Evolutionary conservation across 2,888 invertebrate genomes (phyloP).

Genomic region (Clusia tigrina): DNA sequence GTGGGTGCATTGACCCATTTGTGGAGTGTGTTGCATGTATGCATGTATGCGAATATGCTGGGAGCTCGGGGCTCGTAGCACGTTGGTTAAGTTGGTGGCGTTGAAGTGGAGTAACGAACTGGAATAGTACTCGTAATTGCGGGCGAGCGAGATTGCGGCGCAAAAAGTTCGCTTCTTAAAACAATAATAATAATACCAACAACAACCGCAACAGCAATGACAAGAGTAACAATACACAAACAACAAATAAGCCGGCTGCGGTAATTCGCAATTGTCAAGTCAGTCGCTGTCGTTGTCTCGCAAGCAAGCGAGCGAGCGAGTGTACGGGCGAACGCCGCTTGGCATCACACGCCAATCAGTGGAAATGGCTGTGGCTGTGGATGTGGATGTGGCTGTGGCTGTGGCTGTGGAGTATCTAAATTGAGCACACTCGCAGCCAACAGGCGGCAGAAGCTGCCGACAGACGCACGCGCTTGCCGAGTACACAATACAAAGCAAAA

Average conservation of each 20-base stretch:
- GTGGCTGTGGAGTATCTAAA: neutral
- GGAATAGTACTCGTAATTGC: slow-evolving; percentile 42
- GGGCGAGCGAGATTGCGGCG: slow-evolving; percentile 27
- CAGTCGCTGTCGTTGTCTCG: neutral
- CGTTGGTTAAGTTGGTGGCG: slow-evolving; percentile 17
- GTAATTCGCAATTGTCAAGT: neutral
- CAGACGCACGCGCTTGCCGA: slow-evolving; percentile 18
- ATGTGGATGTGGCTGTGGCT: neutral
- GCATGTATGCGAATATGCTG: neutral
- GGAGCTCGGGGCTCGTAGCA: neutral
- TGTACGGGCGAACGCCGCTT: neutral
- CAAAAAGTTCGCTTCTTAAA: slow-evolving; percentile 41
- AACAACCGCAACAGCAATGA: slow-evolving; percentile 21
- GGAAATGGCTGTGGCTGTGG: neutral
- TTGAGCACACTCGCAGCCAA: no score
- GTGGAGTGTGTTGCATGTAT: slow-evolving; percentile 26
- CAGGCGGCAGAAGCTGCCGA: neutral
- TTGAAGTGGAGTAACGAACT: slow-evolving; percentile 29
- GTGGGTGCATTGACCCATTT: slow-evolving; percentile 60
- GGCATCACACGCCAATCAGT: slow-evolving; percentile 14
- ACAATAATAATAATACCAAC: slow-evolving; percentile 27
- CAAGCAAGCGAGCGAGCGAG: neutral
- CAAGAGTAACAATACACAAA: slow-evolving; percentile 21
- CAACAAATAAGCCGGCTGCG: slow-evolving; percentile 23
- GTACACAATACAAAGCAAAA: slow-evolving; percentile 1